Conservation (phyloP, 2,113 vertebrate species). For the Semnornis frantzii region DNA sequence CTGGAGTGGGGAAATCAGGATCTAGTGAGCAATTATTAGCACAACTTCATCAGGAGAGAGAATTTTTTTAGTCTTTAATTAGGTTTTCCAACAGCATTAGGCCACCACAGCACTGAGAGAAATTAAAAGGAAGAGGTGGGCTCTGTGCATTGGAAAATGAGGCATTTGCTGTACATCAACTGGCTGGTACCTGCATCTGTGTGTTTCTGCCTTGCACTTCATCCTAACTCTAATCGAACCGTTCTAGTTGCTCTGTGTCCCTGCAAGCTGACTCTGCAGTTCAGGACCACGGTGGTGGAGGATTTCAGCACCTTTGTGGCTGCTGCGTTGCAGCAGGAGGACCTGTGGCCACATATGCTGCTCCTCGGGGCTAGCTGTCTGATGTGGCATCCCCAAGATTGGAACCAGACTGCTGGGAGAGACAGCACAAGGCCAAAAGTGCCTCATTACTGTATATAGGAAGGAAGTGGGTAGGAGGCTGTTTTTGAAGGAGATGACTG, state of each 20-base stretch:
- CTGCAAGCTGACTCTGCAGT: constrained; percentile 34
- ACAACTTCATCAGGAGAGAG: neutral
- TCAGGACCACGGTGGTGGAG: neutral
- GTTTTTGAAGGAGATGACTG: neutral
- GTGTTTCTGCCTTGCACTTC: neutral
- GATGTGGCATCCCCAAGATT: constrained; percentile 47
- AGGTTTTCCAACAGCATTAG: neutral
- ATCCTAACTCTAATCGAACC: neutral
- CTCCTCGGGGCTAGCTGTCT: constrained; percentile 47
- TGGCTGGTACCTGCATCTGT: neutral
- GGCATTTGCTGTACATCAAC: neutral
- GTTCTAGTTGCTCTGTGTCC: neutral
- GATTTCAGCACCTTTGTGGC: constrained; percentile 29
- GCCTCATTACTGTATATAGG: neutral
- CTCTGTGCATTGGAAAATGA: neutral
- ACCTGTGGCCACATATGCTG: constrained; percentile 17
- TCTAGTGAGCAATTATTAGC: neutral
- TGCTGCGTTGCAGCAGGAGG: constrained; percentile 26
- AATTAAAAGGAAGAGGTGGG: neutral
- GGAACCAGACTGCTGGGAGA: neutral
- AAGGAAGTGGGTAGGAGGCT: constrained; percentile 55
- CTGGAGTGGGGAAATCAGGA: neutral
- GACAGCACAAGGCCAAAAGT: neutral
- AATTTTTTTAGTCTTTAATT: constrained; percentile 3
- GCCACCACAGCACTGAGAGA: neutral